Base-by-base conservation (phyloP, 1,140 invertebrate genomes). In the Aphis gossypii region DNA sequence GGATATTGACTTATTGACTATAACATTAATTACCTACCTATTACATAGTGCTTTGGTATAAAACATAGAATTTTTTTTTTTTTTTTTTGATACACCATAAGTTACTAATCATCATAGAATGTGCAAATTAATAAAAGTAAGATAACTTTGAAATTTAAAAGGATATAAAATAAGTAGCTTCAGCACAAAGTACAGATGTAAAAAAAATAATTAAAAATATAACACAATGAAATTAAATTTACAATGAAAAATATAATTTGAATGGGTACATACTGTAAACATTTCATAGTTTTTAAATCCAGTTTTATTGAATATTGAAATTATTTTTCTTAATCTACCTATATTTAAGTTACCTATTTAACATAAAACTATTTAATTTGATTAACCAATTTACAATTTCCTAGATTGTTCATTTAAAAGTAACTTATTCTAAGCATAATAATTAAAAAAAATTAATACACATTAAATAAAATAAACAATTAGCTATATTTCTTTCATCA, bases 391-490 rank as follows among this genome's bases (percentile, higher is more conserved):
- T 76, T 76, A 76, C 30, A 76, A 76, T n/a, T n/a, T 14, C 6
- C 60, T n/a, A 76, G 18, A 35, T 76, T 76, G 30, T n/a, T 76
- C 14, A n/a, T 76, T 76, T 76, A n/a, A n/a, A 76, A n/a, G 30
- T 76, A 35, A n/a, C 60, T 76, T 76, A 76, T 76, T 76, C 60
- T 76, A 76, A 76, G n/a, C 5, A 76, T 18, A 76, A n/a, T 14
- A 76, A 76, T 18, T n/a, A 76, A n/a, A 76, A 76, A 18, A 14
- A 76, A 76, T 76, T 18, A 14, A 76, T 14, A 76, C 25, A 41
- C 0, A 41, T 30, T 60, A 90, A 60, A 90, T 90, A 30, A 60
- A 60, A 90, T 44, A 90, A 90, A 60, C 88, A 90, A 90, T 90
- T 60, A 23, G 54, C 88, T 90, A 90, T 60, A 60, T 90, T 90